Conservation (phyloP, 2,113 vertebrate genomes). For the Callionymus lyra region DNA sequence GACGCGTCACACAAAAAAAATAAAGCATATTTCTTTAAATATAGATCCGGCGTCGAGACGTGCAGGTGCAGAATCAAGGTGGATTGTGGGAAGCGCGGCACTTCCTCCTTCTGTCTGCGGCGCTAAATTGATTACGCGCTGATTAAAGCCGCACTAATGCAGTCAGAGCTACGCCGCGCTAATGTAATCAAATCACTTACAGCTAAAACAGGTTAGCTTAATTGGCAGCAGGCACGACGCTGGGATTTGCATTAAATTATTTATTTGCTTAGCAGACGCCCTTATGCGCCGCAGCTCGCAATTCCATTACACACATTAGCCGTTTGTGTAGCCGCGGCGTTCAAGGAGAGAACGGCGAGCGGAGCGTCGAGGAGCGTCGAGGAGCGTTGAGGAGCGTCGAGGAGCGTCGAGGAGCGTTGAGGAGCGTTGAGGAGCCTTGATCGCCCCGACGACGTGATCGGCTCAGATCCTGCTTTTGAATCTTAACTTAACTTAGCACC, state of each 20-base stretch:
- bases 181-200: conserved; percentile 76
- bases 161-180: conserved; percentile 68
- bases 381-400: too few species aligned
- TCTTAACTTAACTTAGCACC: too few species aligned
- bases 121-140: conserved; percentile 70
- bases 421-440: too few species aligned
- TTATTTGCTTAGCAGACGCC: conserved; percentile 70
- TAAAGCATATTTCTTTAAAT: conserved; percentile 15
- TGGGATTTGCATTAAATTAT: conserved; percentile 74
- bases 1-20: neutral
- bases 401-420: too few species aligned
- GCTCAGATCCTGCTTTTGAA: too few species aligned
- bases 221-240: conserved; percentile 69
- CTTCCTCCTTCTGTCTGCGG: conserved; percentile 63
- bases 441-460: too few species aligned
- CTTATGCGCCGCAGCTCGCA: conserved; percentile 55
- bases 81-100: conserved; percentile 42
- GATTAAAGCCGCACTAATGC: conserved; percentile 74
- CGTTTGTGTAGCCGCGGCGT: conserved; percentile 51
- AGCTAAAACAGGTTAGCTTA: conserved; percentile 73
- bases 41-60: conserved; percentile 32
- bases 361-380: too few species aligned
- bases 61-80: conserved; percentile 61
- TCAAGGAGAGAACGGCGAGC: conserved; percentile 59
- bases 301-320: conserved; percentile 68